Base-by-base conservation (phyloP, 2,888 invertebrate species). In the Idaea straminata region DNA sequence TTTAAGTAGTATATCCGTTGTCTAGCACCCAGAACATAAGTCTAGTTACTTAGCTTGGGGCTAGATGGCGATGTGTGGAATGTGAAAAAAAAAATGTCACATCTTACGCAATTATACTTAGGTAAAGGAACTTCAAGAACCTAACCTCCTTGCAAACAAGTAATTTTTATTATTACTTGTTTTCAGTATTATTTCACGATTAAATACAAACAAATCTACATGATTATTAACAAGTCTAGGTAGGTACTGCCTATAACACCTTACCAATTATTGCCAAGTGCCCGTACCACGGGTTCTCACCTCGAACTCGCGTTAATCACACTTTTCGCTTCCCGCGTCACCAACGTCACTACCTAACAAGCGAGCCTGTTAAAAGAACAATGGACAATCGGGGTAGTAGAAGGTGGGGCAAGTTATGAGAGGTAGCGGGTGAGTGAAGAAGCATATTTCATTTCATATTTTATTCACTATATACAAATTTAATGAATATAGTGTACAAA, bases 351-450 rank as follows among this genome's bases (percentile, higher is more conserved):
- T 47, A 79, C 81, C 86, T 91, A 91, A 92, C 91, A 90, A 89
- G 90, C 89, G 80, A 76, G 79, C 82, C 89, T 88, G 89, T 89
- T 91, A 91, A 89, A 91, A 89, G 91, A 91, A 92, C 92, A 92
- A 92, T 92, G 88, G 85, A 89, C 89, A 86, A 89, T 89, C 75
- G 77, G 76, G 58, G 63, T 69, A 62, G 63, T 59, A 69, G 72
- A 69, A 15, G 35, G 5, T 38, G 59, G 61, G 47, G 2, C 69
- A 75, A 74, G 77, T 66, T 47, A 72, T 15, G 47, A 67, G 70
- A 57, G 68, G n/a, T 10, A 5, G 72, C 69, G 74, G 34, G 62
- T 61, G 5, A 15, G 5, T 47, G 4, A 47, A 47, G 47, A 47
- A 7, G 10, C 3, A 13, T 13, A n/a, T n/a, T n/a, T n/a, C n/a